phyloP scores from a whole-genome alignment of 2,888 invertebrate species.

The Diplazon laetatorius region DNA sequence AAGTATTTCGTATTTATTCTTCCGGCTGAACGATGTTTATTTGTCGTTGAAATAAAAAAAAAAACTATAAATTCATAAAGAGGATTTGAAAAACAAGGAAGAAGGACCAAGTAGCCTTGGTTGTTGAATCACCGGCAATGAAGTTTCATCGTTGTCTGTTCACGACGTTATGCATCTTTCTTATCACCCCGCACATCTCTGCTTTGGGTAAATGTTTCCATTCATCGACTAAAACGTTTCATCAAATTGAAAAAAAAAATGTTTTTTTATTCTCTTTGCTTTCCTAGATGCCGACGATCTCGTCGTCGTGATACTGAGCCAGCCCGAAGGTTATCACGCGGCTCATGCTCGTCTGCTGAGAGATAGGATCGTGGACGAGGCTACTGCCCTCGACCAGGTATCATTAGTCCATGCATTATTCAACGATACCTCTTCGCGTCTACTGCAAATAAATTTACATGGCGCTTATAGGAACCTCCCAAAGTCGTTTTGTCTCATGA shows the following conservation, averaged over 20 bases:
- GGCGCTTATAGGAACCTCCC: constrained; percentile 81
- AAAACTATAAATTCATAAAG: too few species aligned
- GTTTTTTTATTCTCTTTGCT: background rate
- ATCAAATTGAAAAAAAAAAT: too few species aligned
- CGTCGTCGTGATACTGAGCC: constrained; percentile 87
- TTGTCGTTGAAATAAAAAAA: too few species aligned
- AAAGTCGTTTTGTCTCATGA: constrained; percentile 83
- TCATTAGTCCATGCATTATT: constrained; percentile 13
- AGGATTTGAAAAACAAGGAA: too few species aligned
- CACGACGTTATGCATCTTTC: constrained; percentile 6
- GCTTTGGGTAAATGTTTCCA: constrained; percentile 41
- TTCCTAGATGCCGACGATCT: constrained; percentile 85
- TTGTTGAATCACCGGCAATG: constrained; percentile 11
- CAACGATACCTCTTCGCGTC: background rate
- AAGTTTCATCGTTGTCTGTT: constrained; percentile 15
- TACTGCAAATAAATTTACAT: background rate
- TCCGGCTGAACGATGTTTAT: too few species aligned
- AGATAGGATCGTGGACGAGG: constrained; percentile 85
- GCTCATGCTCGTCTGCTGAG: constrained; percentile 85
- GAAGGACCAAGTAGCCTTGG: background rate
- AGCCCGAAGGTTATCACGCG: constrained; percentile 86
- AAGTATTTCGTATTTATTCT: too few species aligned
- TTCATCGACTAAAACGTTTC: background rate
- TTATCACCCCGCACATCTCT: constrained; percentile 14
- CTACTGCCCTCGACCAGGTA: constrained; percentile 79